Evolutionary conservation across 1,140 invertebrate genomes (phyloP).

Genomic region (Grapholita molesta): DNA sequence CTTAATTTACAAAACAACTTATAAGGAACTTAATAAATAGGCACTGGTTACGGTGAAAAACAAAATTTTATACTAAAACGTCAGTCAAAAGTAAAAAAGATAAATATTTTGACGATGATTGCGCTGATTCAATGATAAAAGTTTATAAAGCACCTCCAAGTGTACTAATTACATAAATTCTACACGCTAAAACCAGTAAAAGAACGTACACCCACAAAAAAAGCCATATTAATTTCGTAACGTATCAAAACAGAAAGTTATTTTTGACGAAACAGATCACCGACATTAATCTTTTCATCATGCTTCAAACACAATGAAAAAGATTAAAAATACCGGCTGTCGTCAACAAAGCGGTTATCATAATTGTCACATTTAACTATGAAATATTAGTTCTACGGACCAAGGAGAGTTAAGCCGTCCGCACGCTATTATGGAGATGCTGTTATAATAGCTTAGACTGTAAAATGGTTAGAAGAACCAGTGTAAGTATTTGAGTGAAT

Average conservation of each 20-base stretch:
- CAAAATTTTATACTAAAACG: no score
- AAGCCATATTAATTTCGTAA: neutral
- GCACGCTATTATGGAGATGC: neutral
- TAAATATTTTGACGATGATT: no score
- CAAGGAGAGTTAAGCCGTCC: neutral
- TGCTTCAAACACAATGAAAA: neutral
- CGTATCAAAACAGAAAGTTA: neutral
- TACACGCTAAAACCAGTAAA: no score
- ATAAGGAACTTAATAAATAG: no score
- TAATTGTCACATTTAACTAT: conserved; percentile 15
- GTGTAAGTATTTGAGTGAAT: no score
- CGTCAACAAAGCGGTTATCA: conserved; percentile 13
- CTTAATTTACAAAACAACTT: no score
- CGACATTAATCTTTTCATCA: neutral
- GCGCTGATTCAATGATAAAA: no score
- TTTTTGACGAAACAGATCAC: neutral
- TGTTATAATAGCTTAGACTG: neutral
- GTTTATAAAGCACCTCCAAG: no score
- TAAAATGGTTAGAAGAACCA: neutral
- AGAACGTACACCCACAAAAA: neutral
- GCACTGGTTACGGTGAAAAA: no score
- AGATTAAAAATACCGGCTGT: neutral
- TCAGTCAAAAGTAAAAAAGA: no score
- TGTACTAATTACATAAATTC: no score
- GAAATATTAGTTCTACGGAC: conserved; percentile 4